Conservation (phyloP, 2,797 vertebrate genomes). For the Macropus fuliginosus region DNA sequence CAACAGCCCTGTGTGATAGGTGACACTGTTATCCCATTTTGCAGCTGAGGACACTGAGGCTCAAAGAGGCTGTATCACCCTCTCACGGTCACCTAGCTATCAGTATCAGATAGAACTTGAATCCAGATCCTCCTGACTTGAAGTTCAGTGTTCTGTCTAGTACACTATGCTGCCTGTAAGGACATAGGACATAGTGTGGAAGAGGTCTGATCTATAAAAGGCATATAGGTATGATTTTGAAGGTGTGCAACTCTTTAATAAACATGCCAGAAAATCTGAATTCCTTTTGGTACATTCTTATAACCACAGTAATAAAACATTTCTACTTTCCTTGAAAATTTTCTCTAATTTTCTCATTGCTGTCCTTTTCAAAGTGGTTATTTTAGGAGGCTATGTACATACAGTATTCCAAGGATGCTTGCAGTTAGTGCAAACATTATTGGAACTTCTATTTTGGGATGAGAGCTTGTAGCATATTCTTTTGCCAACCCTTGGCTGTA, state of each 20-base stretch:
- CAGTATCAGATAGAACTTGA: neutral
- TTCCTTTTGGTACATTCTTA: neutral
- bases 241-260: neutral
- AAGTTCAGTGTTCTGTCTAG: neutral
- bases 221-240: neutral
- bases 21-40: neutral
- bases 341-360: neutral
- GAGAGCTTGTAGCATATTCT: neutral
- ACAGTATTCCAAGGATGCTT: neutral
- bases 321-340: neutral
- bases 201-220: neutral
- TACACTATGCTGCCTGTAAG: neutral
- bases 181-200: neutral
- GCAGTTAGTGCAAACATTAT: neutral
- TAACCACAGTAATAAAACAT: neutral
- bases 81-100: neutral
- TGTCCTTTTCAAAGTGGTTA: neutral
- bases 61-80: neutral
- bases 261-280: neutral
- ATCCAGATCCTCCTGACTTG: neutral
- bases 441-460: neutral
- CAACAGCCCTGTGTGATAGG: neutral
- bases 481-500: neutral
- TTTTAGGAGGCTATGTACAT: neutral
- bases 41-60: neutral